Evolutionary conservation across 2,797 vertebrate genomes (phyloP).

Genomic region (Cynodonichthys magdalenae): DNA sequence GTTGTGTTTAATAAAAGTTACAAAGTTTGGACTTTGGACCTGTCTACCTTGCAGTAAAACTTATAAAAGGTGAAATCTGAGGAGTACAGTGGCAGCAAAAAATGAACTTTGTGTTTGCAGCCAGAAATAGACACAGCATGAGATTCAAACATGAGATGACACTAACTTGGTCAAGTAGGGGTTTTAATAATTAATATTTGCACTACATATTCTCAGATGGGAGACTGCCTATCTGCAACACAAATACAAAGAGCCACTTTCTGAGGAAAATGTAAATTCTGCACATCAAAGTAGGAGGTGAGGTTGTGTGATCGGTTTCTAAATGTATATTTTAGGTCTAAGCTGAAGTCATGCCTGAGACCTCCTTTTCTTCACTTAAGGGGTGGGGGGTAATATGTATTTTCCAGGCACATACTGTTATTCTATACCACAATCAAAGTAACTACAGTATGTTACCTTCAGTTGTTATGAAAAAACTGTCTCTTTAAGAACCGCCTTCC

Average conservation of each 20-base stretch:
- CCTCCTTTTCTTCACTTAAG: too few relatives aligned
- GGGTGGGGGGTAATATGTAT: too few relatives aligned
- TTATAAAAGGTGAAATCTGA: slow-evolving; percentile 9
- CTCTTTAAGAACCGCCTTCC: too few relatives aligned
- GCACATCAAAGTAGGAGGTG: background rate
- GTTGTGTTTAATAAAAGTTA: slow-evolving; percentile 20
- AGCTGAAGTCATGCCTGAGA: background rate
- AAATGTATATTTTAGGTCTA: background rate
- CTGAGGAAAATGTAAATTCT: background rate
- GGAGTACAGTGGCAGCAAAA: slow-evolving; percentile 1
- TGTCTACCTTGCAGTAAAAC: background rate
- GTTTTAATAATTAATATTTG: background rate
- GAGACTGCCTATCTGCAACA: background rate
- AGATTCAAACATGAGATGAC: slow-evolving; percentile 1
- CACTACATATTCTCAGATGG: background rate
- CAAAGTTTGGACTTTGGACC: slow-evolving; percentile 26
- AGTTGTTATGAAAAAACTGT: too few relatives aligned
- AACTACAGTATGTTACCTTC: too few relatives aligned
- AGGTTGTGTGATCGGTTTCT: background rate
- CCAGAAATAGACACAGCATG: background rate
- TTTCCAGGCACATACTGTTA: too few relatives aligned
- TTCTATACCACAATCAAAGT: too few relatives aligned
- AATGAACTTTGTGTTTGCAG: slow-evolving; percentile 1
- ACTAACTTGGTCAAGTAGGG: background rate
- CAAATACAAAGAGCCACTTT: background rate